Evolutionary conservation across 2,797 vertebrate species (phyloP), one percentile per base, ranked within the genome.

Genomic region (Bradypodion ventrale): DNA sequence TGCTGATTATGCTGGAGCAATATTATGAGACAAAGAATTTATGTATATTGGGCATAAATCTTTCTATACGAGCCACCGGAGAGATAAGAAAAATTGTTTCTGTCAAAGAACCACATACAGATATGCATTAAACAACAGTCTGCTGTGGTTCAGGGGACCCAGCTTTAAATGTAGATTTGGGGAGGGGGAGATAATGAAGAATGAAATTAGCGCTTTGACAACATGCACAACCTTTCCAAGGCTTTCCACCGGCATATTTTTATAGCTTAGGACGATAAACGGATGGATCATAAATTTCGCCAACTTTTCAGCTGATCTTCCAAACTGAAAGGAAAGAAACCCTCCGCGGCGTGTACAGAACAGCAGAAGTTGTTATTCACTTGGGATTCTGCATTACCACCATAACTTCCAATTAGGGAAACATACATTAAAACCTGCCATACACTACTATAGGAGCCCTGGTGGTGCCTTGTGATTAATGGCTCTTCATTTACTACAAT

Each of bases 81-180:
- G 87, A 92, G 87, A 86, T 81, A 94, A 94, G 91, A 94, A 94
- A 95, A 95, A 93, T 93, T 75, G 80, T 89, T 83, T 94, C 89
- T 94, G 89, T 94, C 93, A 94, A 92, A 88, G 83, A 90, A 92
- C 89, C 92, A 93, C 91, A 92, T 74, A 89, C 78, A 93, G 86
- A 95, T 94, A 95, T 92, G 87, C 92, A 94, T 94, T 94, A 95
- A 94, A 93, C 88, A 88, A 78, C 83, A 92, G 78, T 75, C 84
- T 76, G 91, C 82, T 0, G 8, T 83, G 87, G 89, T 93, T 84
- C 77, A 88, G 91, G 86, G 69, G 80, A 88, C 78, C 87, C 0
- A 0, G 78, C 86, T 94, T 90, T 27, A 0, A 94, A 81, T 29
- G 87, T 19, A 84, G 73, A 37, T 88, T 91, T 87, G n/a, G n/a